Percentiles rank a stretch among this genome's conserved stretches.
Evolutionary conservation across 2,888 invertebrate genomes (phyloP).

Genomic region (Drosophila sordidula): DNA sequence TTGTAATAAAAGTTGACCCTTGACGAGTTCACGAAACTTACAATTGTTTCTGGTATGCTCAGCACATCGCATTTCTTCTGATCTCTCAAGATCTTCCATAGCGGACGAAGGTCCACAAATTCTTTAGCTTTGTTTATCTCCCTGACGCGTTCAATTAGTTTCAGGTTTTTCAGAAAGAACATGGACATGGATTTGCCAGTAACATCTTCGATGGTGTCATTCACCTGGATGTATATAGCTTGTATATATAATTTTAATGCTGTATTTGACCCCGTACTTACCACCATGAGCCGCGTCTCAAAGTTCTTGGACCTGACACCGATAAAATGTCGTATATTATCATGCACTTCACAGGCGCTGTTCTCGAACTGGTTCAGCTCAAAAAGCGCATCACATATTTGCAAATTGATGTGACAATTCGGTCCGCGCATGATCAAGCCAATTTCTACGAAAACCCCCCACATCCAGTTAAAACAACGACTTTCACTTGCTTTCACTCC

Average conservation of each 20-base stretch:
- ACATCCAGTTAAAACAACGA: background rate
- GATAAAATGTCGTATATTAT: constrained; percentile 68
- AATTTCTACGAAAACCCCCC: constrained; percentile 10
- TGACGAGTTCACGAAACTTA: constrained; percentile 11
- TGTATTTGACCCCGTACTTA: constrained; percentile 29
- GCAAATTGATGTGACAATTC: constrained; percentile 76
- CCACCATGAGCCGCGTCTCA: constrained; percentile 70
- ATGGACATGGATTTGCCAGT: constrained; percentile 75
- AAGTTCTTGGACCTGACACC: constrained; percentile 78
- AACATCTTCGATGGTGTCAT: constrained; percentile 80
- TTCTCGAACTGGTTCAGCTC: constrained; percentile 81
- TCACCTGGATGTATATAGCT: constrained; percentile 56
- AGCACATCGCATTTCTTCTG: constrained; percentile 79
- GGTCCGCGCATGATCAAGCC: constrained; percentile 49
- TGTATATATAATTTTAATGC: no score
- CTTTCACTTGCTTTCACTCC: background rate
- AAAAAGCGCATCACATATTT: constrained; percentile 83
- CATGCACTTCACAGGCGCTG: constrained; percentile 67
- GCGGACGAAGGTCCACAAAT: constrained; percentile 65
- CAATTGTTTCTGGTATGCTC: constrained; percentile 77
- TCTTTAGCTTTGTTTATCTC: constrained; percentile 60
- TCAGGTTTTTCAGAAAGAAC: constrained; percentile 76
- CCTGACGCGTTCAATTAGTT: constrained; percentile 65
- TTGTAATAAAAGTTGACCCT: no score
- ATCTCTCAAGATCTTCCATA: constrained; percentile 82